These are phyloP conservation scores for Drosophila athabasca DNA, from an alignment of 1,140 invertebrate species.

Conservation along the genomic window DNA sequence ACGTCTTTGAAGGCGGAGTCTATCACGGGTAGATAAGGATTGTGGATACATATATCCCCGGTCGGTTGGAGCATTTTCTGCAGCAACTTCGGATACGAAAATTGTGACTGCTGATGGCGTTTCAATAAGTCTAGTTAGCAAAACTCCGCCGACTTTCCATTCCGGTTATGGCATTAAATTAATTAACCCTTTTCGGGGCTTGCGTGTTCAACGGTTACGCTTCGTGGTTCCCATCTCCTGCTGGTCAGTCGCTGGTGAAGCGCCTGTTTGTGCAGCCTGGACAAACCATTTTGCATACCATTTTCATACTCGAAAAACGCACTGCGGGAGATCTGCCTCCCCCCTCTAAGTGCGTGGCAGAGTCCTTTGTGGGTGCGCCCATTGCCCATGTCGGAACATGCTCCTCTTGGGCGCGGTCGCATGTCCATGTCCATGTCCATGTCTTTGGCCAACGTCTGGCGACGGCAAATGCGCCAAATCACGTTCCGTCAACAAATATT, in stretches of 20 bases:
- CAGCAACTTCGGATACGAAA: background rate
- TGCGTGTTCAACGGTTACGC: constrained; percentile 74
- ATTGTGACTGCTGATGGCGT: constrained; percentile 22
- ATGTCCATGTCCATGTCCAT: constrained; percentile 8
- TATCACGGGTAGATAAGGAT: background rate
- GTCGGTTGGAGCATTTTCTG: constrained; percentile 1
- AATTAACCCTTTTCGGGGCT: constrained; percentile 71
- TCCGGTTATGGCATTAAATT: constrained; percentile 61
- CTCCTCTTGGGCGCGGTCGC: constrained; percentile 55
- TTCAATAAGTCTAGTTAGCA: constrained; percentile 43
- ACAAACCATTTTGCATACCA: constrained; percentile 70
- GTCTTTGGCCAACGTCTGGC: constrained; percentile 3
- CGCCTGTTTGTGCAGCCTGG: constrained; percentile 66
- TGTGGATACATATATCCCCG: constrained; percentile 1
- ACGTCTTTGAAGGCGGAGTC: constrained; percentile 50
- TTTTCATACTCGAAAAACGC: constrained; percentile 37
- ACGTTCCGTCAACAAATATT: constrained; percentile 82
- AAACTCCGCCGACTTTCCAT: background rate
- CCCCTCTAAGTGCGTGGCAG: too few relatives aligned
- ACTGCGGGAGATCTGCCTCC: constrained; percentile 14
- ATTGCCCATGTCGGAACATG: background rate
- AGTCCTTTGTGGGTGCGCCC: constrained; percentile 23
- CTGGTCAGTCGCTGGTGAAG: constrained; percentile 12
- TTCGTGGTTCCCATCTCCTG: constrained; percentile 24
- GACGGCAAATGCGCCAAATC: constrained; percentile 76